Percentiles rank a stretch among this genome's conserved stretches.
phyloP scores from a whole-genome alignment of 2,888 invertebrate species.

The Drosophila recens region DNA sequence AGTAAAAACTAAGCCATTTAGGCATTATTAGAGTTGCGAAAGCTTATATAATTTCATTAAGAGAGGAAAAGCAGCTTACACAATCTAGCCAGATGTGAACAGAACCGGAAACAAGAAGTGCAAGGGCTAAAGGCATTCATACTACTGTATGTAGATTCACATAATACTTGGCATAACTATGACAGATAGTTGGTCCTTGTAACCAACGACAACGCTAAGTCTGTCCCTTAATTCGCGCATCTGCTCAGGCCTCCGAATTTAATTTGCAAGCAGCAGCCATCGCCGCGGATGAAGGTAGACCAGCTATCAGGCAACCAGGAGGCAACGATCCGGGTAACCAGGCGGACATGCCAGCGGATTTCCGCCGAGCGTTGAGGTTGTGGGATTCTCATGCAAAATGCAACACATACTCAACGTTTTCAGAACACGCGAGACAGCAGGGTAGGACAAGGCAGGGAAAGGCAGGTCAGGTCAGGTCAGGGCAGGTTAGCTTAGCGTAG shows the following conservation, averaged over 20 bases:
- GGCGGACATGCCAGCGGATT: constrained; percentile 54
- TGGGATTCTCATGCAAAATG: constrained; percentile 61
- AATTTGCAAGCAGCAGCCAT: constrained; percentile 28
- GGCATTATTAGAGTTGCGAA: not conserved
- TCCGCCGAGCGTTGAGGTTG: constrained; percentile 61
- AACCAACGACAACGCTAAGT: constrained; percentile 4
- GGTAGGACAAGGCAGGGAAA: not conserved
- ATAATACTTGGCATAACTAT: constrained; percentile 5
- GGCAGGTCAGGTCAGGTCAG: constrained; percentile 9
- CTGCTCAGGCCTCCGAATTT: constrained; percentile 26
- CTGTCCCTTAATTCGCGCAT: constrained; percentile 5
- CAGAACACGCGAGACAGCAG: constrained; percentile 12
- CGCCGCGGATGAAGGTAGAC: constrained; percentile 6
- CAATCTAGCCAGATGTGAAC: constrained; percentile 13
- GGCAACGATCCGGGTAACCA: constrained; percentile 19
- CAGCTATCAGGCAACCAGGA: constrained; percentile 13
- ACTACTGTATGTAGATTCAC: not conserved
- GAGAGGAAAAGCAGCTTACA: not conserved
- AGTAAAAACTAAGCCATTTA: not conserved
- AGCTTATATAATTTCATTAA: constrained; percentile 15
- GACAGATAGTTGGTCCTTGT: constrained; percentile 16
- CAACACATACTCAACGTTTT: constrained; percentile 43
- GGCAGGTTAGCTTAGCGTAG: not conserved
- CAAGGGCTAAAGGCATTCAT: constrained; percentile 2
- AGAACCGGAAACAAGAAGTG: not conserved